A percentile compares a stretch with the other conserved stretches of the same genome.
These are phyloP conservation scores for Istiophorus platypterus DNA, from an alignment of 2,113 vertebrate genomes.

Conservation along the genomic window DNA sequence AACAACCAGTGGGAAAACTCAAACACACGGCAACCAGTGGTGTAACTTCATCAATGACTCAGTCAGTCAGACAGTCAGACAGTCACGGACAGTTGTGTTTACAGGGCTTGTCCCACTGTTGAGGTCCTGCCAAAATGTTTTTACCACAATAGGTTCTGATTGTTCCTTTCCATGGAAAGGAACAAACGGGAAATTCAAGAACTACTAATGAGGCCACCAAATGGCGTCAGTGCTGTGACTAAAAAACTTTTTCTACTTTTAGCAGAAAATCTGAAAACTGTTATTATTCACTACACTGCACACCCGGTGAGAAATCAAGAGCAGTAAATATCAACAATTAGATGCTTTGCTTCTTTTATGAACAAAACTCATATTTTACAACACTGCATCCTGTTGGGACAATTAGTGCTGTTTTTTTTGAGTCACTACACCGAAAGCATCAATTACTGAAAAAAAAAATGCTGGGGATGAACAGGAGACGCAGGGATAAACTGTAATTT, in stretches of 20 bases:
- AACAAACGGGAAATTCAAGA: too few species aligned
- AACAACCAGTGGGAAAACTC: too few species aligned
- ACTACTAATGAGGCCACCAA: not conserved
- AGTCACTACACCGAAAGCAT: not conserved
- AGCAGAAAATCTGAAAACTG: not conserved
- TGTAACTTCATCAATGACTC: too few species aligned
- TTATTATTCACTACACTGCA: not conserved
- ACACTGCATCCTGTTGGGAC: not conserved
- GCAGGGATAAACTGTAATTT: not conserved
- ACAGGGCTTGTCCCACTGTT: too few species aligned
- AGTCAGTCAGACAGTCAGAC: too few species aligned
- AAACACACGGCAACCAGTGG: too few species aligned
- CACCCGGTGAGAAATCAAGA: not conserved
- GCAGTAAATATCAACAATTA: not conserved
- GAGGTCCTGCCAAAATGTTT: not conserved
- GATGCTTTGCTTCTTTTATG: not conserved
- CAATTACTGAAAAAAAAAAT: not conserved
- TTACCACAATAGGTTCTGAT: not conserved
- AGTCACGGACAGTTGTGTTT: too few species aligned
- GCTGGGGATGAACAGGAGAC: not conserved
- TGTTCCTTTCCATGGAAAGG: not conserved
- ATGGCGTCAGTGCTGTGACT: not conserved
- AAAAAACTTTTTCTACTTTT: not conserved
- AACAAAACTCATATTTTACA: not conserved
- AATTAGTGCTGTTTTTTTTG: not conserved